These are phyloP conservation scores for Pongo abelii DNA, from an alignment of 2,113 vertebrate genomes.

Conservation along the genomic window DNA sequence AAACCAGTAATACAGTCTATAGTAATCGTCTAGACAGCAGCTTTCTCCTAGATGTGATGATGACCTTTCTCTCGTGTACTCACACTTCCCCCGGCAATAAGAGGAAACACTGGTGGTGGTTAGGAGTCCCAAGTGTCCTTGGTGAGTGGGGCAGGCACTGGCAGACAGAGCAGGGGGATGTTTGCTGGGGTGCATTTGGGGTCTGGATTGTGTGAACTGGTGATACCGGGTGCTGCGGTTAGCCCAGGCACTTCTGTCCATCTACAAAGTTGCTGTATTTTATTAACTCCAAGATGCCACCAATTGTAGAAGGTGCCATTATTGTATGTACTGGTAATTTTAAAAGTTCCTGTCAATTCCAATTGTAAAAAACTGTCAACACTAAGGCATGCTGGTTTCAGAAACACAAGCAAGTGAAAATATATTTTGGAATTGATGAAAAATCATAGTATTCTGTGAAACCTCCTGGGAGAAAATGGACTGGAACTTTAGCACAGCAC, in stretches of 20 bases:
- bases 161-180: neutral
- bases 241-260: neutral
- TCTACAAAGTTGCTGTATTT: neutral
- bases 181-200: neutral
- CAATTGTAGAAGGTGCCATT: neutral
- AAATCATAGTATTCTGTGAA: neutral
- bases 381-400: neutral
- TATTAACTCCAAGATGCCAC: neutral
- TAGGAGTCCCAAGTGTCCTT: neutral
- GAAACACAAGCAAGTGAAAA: neutral
- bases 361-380: neutral
- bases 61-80: neutral
- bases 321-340: neutral
- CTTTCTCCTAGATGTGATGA: neutral
- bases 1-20: neutral
- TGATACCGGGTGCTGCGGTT: neutral
- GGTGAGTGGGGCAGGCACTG: accelerated
- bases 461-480: neutral
- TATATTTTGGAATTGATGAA: neutral
- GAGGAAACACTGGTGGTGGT: neutral
- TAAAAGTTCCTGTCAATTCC: neutral
- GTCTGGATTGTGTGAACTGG: neutral
- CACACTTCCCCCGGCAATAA: neutral
- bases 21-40: slow-evolving; percentile 41
- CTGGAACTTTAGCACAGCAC: neutral